These are phyloP conservation scores for Cercopithecus mitis DNA, from an alignment of 2,797 vertebrate species.

Conservation along the genomic window DNA sequence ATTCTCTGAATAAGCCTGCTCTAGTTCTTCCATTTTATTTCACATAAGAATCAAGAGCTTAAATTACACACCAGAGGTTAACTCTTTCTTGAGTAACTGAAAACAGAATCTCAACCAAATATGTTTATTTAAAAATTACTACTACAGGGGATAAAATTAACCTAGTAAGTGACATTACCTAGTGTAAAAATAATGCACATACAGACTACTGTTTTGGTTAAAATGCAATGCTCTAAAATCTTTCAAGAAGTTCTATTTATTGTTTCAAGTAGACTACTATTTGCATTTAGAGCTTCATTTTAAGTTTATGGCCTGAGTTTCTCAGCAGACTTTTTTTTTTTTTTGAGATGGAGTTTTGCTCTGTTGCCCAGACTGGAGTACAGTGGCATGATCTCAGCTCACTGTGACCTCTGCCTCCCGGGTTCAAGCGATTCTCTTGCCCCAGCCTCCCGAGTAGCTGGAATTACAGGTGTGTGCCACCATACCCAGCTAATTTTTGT, in stretches of 20 bases:
- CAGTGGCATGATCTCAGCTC: background rate
- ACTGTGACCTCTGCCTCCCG: background rate
- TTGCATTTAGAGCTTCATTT: background rate
- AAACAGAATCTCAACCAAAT: slow-evolving; percentile 14
- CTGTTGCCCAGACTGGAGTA: background rate
- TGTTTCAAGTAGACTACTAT: background rate
- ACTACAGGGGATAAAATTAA: slow-evolving; percentile 1
- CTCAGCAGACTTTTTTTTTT: background rate
- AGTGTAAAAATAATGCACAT: background rate
- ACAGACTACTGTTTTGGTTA: background rate
- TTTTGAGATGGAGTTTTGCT: background rate
- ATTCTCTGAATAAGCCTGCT: background rate
- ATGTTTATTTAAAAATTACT: slow-evolving; percentile 37
- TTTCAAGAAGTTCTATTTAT: slow-evolving; percentile 1
- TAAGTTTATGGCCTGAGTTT: slow-evolving; percentile 8
- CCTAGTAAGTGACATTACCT: background rate
- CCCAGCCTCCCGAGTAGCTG: background rate
- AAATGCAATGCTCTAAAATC: slow-evolving; percentile 35
- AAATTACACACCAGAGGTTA: background rate
- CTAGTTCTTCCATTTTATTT: slow-evolving; percentile 29
- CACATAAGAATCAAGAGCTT: background rate
- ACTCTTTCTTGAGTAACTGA: slow-evolving; percentile 9
- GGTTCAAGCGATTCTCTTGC: background rate
- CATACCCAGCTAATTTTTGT: background rate
- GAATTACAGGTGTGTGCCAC: background rate